These are phyloP conservation scores for Sialia sialis DNA, from an alignment of 2,113 vertebrate species.

Conservation along the genomic window DNA sequence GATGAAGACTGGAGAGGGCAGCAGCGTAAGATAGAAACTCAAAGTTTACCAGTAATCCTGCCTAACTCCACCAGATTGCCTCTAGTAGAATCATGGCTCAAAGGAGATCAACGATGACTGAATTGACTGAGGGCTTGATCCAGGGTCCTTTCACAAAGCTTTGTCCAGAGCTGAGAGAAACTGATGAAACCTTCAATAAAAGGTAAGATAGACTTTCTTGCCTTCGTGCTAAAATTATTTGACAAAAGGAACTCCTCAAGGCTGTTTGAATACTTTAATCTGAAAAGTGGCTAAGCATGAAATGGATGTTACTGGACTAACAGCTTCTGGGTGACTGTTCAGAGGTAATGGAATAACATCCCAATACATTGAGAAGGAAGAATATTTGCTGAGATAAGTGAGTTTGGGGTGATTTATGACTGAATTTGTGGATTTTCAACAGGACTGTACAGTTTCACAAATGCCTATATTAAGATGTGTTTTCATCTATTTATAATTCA, in stretches of 20 bases:
- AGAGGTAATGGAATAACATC: not conserved
- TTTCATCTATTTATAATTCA: not conserved
- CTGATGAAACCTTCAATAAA: not conserved
- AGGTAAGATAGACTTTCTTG: not conserved
- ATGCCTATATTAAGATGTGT: not conserved
- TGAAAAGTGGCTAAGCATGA: not conserved
- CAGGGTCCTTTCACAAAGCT: not conserved
- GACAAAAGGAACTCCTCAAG: not conserved
- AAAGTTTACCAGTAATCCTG: slow-evolving; percentile 25
- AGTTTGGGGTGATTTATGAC: slow-evolving; percentile 13
- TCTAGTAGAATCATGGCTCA: not conserved
- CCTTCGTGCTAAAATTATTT: not conserved
- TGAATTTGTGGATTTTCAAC: not conserved
- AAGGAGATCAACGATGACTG: not conserved
- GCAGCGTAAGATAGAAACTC: not conserved
- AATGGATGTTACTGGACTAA: not conserved
- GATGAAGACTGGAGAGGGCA: not conserved
- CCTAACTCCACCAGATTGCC: not conserved
- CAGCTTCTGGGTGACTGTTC: not conserved
- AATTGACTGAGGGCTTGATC: not conserved
- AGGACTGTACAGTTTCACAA: not conserved
- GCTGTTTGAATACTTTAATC: not conserved
- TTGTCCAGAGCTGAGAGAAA: not conserved
- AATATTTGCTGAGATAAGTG: not conserved
- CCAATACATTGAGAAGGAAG: not conserved